These are phyloP conservation scores for Eupeodes corollae DNA, from an alignment of 1,140 invertebrate species.

Conservation along the genomic window DNA sequence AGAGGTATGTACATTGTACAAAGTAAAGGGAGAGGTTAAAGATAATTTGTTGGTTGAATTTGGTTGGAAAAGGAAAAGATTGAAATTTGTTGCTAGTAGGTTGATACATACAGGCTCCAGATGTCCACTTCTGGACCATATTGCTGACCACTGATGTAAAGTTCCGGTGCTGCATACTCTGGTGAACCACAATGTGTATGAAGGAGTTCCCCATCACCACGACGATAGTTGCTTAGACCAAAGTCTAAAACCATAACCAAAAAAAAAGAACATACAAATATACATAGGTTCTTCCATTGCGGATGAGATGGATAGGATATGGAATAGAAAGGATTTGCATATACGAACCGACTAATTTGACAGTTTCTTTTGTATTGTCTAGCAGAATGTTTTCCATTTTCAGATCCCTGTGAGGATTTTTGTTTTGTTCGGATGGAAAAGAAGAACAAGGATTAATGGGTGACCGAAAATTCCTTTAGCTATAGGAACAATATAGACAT, in stretches of 20 bases:
- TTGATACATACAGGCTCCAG: slow-evolving; percentile 54
- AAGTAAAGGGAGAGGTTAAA: neutral
- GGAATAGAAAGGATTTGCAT: neutral
- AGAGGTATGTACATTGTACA: neutral
- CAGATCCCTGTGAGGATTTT: slow-evolving; percentile 45
- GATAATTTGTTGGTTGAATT: slow-evolving; percentile 1
- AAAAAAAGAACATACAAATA: neutral
- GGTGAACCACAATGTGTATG: slow-evolving; percentile 63
- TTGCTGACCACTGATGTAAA: slow-evolving; percentile 48
- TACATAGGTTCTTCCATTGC: too few relatives aligned
- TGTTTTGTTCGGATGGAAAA: neutral
- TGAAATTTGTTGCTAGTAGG: neutral
- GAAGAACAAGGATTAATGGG: neutral
- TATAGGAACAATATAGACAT: neutral
- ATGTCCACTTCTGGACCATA: slow-evolving; percentile 66
- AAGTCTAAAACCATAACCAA: slow-evolving; percentile 46
- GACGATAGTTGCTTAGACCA: slow-evolving; percentile 56
- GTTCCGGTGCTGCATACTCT: slow-evolving; percentile 63
- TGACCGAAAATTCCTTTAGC: neutral
- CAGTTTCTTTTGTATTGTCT: slow-evolving; percentile 49
- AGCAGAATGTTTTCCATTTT: slow-evolving; percentile 70
- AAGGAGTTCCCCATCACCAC: slow-evolving; percentile 40
- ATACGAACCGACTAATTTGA: slow-evolving; percentile 56
- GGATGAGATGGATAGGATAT: too few relatives aligned
- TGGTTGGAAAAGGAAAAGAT: neutral